phyloP scores from a whole-genome alignment of 2,113 vertebrate genomes.

The Leptobrachium leishanense region DNA sequence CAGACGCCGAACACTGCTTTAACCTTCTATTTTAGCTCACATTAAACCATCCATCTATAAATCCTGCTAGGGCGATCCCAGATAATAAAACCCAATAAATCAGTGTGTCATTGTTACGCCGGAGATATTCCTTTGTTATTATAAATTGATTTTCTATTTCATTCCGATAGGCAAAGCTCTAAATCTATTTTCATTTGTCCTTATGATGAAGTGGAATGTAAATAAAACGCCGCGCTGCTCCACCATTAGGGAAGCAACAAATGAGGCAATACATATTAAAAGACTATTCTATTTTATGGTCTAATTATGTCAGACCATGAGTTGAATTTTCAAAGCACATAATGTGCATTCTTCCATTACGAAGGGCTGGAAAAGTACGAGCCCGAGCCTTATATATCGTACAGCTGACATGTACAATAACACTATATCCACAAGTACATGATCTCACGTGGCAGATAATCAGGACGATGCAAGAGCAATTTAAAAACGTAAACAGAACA shows the following conservation, averaged over 20 bases:
- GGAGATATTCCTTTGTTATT: slow-evolving; percentile 18
- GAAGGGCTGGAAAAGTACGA: neutral
- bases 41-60: neutral
- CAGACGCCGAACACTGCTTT: no score
- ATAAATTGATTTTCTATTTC: slow-evolving; percentile 30
- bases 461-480: no score
- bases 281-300: neutral
- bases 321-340: neutral
- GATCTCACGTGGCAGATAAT: no score
- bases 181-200: slow-evolving; percentile 31
- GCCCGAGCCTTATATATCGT: neutral
- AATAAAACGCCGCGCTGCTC: slow-evolving; percentile 13
- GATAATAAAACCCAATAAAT: slow-evolving; percentile 24
- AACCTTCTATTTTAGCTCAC: neutral
- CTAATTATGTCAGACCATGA: slow-evolving; percentile 15
- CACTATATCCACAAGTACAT: no score
- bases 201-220: slow-evolving; percentile 30
- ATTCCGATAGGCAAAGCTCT: neutral
- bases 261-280: slow-evolving; percentile 32
- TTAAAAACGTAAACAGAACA: no score
- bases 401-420: neutral
- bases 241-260: slow-evolving; percentile 27
- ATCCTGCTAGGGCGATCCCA: neutral
- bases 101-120: neutral
- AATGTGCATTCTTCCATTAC: slow-evolving; percentile 12